phyloP scores from a whole-genome alignment of 2,797 vertebrate species.

The Crenuchus spilurus region DNA sequence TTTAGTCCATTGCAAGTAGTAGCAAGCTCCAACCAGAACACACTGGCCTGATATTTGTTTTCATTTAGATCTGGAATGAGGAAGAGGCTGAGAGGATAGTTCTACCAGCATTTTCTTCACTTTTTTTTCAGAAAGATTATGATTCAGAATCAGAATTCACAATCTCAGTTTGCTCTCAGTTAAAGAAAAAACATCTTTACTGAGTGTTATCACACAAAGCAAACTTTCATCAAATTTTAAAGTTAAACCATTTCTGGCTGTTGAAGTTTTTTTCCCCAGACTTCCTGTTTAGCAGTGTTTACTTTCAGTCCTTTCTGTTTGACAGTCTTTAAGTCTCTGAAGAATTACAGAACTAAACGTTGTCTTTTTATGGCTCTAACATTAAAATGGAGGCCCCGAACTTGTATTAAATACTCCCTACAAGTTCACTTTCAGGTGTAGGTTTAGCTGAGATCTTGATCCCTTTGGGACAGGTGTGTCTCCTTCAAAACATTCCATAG shows the following conservation, averaged over 20 bases:
- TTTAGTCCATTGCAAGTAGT: not conserved
- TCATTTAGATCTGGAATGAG: slow-evolving; percentile 20
- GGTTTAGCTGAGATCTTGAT: not conserved
- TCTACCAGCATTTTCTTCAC: slow-evolving; percentile 2
- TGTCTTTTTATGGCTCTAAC: not conserved
- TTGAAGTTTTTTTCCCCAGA: not conserved
- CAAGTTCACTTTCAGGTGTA: not conserved
- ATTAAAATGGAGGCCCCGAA: too few species aligned
- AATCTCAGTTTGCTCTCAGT: not conserved
- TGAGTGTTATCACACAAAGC: not conserved
- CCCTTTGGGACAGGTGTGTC: not conserved
- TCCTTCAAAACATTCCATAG: not conserved
- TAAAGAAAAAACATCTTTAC: too few species aligned
- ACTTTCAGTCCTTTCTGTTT: not conserved
- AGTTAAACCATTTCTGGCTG: not conserved
- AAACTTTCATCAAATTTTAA: not conserved
- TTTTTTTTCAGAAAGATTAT: not conserved
- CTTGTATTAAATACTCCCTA: not conserved
- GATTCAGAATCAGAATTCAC: slow-evolving; percentile 4
- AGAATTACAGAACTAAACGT: not conserved
- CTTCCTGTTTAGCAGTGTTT: not conserved
- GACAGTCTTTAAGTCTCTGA: not conserved
- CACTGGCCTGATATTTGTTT: slow-evolving; percentile 7
- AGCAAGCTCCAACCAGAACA: not conserved
- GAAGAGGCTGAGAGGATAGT: not conserved